Evolutionary conservation across 2,888 invertebrate species (phyloP).

Genomic region (Morinoia aosen): DNA sequence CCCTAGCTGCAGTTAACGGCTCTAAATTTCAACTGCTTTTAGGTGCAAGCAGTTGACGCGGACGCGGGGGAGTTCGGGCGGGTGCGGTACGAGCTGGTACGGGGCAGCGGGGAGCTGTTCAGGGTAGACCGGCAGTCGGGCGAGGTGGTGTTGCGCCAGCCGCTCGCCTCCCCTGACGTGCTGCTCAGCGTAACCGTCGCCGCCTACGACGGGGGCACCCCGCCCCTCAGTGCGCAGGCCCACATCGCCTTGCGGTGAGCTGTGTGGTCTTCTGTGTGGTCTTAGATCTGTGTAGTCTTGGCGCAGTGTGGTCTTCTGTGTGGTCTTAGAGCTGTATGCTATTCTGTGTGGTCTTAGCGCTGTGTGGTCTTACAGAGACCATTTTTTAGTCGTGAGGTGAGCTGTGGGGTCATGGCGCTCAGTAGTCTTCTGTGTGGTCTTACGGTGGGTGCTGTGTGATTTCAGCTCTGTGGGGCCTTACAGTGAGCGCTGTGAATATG

Average conservation of each 20-base stretch:
- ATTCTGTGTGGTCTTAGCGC: too few relatives aligned
- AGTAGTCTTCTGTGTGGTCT: too few relatives aligned
- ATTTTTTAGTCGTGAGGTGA: too few relatives aligned
- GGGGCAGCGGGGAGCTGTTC: slow-evolving; percentile 89
- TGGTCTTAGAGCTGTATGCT: too few relatives aligned
- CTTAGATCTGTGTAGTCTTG: background rate
- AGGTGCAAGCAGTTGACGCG: slow-evolving; percentile 89
- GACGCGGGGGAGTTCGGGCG: slow-evolving; percentile 93
- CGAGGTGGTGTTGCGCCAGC: slow-evolving; percentile 86
- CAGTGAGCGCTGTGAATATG: background rate
- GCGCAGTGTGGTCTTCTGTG: background rate
- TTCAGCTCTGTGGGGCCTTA: too few relatives aligned
- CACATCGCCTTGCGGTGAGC: slow-evolving; percentile 74
- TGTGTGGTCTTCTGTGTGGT: background rate
- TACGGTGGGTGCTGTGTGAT: too few relatives aligned
- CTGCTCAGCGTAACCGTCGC: slow-evolving; percentile 74
- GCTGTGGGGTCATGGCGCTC: too few relatives aligned
- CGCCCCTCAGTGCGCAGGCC: slow-evolving; percentile 81
- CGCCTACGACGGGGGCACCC: slow-evolving; percentile 86
- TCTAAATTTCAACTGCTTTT: background rate
- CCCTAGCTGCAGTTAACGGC: background rate
- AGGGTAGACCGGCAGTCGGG: slow-evolving; percentile 89
- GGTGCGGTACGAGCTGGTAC: slow-evolving; percentile 90
- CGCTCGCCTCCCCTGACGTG: slow-evolving; percentile 82
- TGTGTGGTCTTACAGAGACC: too few relatives aligned